Base-by-base conservation (phyloP, 2,888 invertebrate species). In the Megaustenia siamemsis region DNA sequence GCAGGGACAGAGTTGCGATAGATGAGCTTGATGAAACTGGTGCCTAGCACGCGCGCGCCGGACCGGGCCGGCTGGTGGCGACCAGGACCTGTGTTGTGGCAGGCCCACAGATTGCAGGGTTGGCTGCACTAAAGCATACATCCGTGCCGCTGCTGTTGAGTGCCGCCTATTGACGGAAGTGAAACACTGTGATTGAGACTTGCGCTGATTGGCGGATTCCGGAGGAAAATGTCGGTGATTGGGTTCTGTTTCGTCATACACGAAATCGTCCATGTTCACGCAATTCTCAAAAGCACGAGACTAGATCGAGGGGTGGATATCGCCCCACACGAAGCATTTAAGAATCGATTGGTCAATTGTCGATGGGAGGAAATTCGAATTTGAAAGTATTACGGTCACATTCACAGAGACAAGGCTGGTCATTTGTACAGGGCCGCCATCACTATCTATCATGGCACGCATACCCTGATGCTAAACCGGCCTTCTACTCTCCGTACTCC, bases 151-250 rank as follows among this genome's bases (percentile, higher is more conserved):
- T 18, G 69, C 24, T 32, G 53, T n/a, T n/a, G 49, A 80, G 80
- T 69, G 32, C 38, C 53, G 49, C 53, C 32, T 43, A 68, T 80
- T 80, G 80, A 80, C 69, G 69, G 21, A 38, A 35, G 68, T 21
- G 0, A 80, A 80, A 18, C 35, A 69, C 80, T 45, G 80, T 80
- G 80, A 80, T 80, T 80, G 43, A 35, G 35, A 63, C 10, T 21
- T 53, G 18, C 35, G 69, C 35, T 69, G 69, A 80, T 80, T 80
- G 80, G 69, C 68, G 69, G n/a, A 49, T 69, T 69, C 80, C 69
- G 80, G 68, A 49, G 40, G 53, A 68, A 80, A 80, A 80, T 80
- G 35, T 80, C 35, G 68, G 69, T 80, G 69, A 80, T 80, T 80
- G 49, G 49, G 68, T 49, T 53, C 49, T 21, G 43, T 66, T 78